phyloP scores from a whole-genome alignment of 2,113 vertebrate species.

The Phainopepla nitens region DNA sequence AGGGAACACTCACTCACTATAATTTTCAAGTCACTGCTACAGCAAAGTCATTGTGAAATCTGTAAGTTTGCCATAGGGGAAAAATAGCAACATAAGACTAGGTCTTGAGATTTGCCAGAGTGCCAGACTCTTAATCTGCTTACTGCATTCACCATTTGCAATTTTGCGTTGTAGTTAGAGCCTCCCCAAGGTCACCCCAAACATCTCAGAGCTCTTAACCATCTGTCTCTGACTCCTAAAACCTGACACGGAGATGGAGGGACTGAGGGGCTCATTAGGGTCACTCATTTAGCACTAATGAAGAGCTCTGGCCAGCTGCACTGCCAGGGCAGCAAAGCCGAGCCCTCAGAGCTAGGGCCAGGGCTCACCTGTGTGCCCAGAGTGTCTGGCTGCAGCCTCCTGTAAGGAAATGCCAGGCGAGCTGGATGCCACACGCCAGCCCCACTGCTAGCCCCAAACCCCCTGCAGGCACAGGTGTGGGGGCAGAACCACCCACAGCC shows the following conservation, averaged over 20 bases:
- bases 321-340: neutral
- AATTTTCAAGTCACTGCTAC: conserved; percentile 46
- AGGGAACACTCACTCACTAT: conserved; percentile 39
- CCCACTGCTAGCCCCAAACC: neutral
- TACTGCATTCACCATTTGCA: neutral
- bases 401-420: rapidly evolving
- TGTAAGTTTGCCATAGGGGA: conserved; percentile 37
- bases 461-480: neutral
- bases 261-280: neutral
- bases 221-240: neutral
- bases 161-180: neutral
- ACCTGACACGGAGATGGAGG: neutral
- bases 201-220: neutral
- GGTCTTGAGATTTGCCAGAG: conserved; percentile 17
- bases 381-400: rapidly evolving
- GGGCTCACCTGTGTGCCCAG: neutral
- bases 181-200: conserved; percentile 39
- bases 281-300: neutral
- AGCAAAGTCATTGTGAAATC: conserved; percentile 55
- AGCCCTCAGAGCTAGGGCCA: neutral
- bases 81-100: conserved; percentile 42
- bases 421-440: rapidly evolving
- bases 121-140: conserved; percentile 32
- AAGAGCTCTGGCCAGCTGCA: neutral
- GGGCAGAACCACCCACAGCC: neutral